A percentile compares a stretch with the other conserved stretches of the same genome.
These are phyloP conservation scores for Gambusia affinis DNA, from an alignment of 2,113 vertebrate genomes.

Conservation along the genomic window DNA sequence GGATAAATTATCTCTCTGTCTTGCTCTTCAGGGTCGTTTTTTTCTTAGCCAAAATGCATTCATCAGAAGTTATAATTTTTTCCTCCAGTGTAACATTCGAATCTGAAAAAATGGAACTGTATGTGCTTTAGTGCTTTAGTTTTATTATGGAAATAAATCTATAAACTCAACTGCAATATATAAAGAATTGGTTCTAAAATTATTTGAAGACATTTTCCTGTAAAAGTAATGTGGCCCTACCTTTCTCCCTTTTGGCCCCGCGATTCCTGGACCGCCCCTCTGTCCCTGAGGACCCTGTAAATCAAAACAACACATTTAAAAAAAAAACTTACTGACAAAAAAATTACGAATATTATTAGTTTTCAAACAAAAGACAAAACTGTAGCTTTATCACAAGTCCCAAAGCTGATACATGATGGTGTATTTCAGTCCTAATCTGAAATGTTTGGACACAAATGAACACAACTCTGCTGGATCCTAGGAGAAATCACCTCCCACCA, in stretches of 20 bases:
- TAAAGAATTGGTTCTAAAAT: no score
- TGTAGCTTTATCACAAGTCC: no score
- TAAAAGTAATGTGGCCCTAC: conserved; percentile 78
- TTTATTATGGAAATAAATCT: not conserved
- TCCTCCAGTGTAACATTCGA: conserved; percentile 10
- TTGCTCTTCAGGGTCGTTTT: conserved; percentile 37
- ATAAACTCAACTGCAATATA: not conserved
- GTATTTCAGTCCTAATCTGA: not conserved
- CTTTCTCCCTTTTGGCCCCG: conserved; percentile 89
- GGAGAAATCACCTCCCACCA: not conserved
- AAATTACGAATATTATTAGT: no score
- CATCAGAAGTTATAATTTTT: conserved; percentile 9
- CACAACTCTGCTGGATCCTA: not conserved
- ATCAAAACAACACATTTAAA: not conserved
- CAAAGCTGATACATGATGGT: not conserved
- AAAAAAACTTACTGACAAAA: not conserved
- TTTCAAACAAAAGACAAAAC: not conserved
- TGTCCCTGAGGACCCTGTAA: conserved; percentile 86
- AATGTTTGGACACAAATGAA: not conserved
- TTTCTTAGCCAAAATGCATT: conserved; percentile 41
- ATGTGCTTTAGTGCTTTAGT: not conserved
- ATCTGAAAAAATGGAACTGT: not conserved
- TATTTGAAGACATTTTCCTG: no score
- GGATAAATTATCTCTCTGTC: not conserved
- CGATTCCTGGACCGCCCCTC: conserved; percentile 84